phyloP scores from a whole-genome alignment of 2,113 vertebrate genomes.

The Heterochromis multidens region DNA sequence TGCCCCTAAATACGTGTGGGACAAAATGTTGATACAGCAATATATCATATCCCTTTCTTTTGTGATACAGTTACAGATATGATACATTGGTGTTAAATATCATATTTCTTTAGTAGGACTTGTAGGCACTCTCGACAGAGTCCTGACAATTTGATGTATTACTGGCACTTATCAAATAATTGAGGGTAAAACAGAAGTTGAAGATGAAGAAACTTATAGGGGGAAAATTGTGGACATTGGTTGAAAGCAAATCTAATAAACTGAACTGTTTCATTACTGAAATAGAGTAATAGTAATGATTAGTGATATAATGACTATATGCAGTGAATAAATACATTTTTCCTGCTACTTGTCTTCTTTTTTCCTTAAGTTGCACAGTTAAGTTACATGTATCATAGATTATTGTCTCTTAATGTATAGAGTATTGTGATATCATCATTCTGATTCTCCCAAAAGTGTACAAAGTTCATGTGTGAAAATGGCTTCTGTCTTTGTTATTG shows the following conservation, averaged over 20 bases:
- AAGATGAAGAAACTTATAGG: background rate
- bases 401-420: background rate
- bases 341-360: background rate
- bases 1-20: background rate
- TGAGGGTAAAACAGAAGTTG: background rate
- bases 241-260: background rate
- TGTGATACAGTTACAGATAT: background rate
- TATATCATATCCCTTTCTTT: background rate
- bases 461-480: background rate
- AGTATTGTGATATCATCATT: background rate
- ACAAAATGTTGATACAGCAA: background rate
- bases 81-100: background rate
- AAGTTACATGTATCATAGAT: background rate
- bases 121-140: background rate
- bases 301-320: background rate
- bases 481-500: background rate
- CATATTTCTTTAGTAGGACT: background rate
- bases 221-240: background rate
- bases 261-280: background rate
- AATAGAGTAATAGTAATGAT: background rate
- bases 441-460: background rate
- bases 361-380: background rate
- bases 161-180: background rate
- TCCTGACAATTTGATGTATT: background rate
- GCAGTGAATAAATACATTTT: rapidly evolving